Conservation (phyloP, 2,888 invertebrate genomes). For the Archips crataeganus region DNA sequence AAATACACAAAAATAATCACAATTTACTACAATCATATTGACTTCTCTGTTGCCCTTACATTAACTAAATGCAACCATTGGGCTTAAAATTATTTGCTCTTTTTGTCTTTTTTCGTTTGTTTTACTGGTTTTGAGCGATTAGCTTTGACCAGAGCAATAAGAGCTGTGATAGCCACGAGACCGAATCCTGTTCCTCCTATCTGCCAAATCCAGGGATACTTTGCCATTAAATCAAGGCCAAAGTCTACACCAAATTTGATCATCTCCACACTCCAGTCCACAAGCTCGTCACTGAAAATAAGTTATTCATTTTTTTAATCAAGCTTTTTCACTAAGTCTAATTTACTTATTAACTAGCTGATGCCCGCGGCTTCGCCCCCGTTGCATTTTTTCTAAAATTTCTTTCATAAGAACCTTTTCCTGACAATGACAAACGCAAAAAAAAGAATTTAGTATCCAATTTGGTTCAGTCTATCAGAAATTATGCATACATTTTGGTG, state of each 20-base stretch:
- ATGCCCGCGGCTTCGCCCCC: too few species aligned
- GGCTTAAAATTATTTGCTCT: conserved; percentile 68
- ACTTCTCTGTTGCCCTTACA: conserved; percentile 9
- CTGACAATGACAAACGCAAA: too few species aligned
- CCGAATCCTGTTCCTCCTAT: conserved; percentile 80
- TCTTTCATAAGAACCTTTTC: too few species aligned
- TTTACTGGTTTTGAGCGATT: conserved; percentile 67
- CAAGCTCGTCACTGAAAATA: conserved; percentile 78
- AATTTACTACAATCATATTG: not conserved
- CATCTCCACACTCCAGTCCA: conserved; percentile 78
- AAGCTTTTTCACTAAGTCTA: too few species aligned
- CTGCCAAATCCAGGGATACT: conserved; percentile 83
- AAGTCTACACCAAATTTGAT: conserved; percentile 68
- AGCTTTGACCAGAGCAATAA: conserved; percentile 79
- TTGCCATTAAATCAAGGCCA: conserved; percentile 67
- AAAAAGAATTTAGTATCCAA: too few species aligned
- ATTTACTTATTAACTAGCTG: too few species aligned
- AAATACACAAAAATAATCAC: conserved; percentile 20
- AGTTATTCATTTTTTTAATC: too few species aligned
- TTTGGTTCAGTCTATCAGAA: too few species aligned
- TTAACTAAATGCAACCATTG: conserved; percentile 17
- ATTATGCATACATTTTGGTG: too few species aligned
- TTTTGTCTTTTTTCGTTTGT: conserved; percentile 77
- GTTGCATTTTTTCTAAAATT: too few species aligned
- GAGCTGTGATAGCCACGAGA: conserved; percentile 76